Percentiles rank a stretch among this genome's conserved stretches.
Conservation (phyloP, 2,113 vertebrate species). For the Salvelinus alpinus region DNA sequence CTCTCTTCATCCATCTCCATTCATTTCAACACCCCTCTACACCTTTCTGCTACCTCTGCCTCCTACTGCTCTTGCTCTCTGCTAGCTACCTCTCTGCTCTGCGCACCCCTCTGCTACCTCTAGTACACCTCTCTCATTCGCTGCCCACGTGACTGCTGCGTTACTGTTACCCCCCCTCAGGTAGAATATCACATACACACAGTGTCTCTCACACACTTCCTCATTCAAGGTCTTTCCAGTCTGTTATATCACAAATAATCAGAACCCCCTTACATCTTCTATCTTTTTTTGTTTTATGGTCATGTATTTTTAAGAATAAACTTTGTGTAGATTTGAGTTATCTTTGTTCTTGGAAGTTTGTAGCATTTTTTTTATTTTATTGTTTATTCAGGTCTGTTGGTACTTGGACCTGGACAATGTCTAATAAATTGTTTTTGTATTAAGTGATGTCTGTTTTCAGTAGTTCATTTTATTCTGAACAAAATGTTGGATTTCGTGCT, state of each 20-base stretch:
- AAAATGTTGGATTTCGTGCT: too few relatives aligned
- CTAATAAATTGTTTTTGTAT: constrained; percentile 75
- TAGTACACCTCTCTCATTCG: constrained; percentile 17
- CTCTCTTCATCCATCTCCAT: constrained; percentile 5
- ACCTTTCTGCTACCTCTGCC: constrained; percentile 59
- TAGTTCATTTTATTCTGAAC: background rate
- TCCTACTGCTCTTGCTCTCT: constrained; percentile 5
- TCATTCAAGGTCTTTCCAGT: constrained; percentile 44
- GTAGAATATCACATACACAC: constrained; percentile 34
- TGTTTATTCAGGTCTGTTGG: constrained; percentile 63
- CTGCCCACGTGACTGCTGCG: constrained; percentile 69
- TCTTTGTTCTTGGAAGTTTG: constrained; percentile 69
- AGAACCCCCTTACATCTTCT: constrained; percentile 56
- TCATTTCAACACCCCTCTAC: constrained; percentile 14
- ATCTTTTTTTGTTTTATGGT: constrained; percentile 68
- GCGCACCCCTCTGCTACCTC: constrained; percentile 62
- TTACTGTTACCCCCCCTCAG: constrained; percentile 52
- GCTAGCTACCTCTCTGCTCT: constrained; percentile 68
- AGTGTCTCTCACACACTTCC: constrained; percentile 15
- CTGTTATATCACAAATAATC: constrained; percentile 54
- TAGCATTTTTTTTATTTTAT: constrained; percentile 55
- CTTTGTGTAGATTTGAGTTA: constrained; percentile 74
- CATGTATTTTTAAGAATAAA: constrained; percentile 77
- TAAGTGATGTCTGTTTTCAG: constrained; percentile 17
- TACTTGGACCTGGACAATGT: constrained; percentile 77